phyloP scores from a whole-genome alignment of 2,888 invertebrate species.

The Unio pictorum region DNA sequence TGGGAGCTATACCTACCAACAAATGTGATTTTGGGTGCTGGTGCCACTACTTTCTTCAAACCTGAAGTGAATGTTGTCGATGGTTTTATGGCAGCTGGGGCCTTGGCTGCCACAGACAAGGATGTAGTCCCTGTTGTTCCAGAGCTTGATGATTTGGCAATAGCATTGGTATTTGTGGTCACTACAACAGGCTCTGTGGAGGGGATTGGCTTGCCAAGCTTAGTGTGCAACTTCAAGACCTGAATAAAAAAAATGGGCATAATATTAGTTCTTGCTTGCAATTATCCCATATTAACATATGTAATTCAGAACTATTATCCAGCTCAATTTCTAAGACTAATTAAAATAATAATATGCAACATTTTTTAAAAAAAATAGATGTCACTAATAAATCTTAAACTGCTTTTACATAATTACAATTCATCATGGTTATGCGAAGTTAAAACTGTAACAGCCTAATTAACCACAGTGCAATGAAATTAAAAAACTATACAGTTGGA shows the following conservation, averaged over 20 bases:
- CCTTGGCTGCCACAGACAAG: conserved; percentile 11
- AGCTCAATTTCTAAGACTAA: no score
- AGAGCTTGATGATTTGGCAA: conserved; percentile 34
- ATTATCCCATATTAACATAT: no score
- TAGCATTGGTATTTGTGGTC: conserved; percentile 42
- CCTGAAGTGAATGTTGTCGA: conserved; percentile 38
- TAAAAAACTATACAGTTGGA: no score
- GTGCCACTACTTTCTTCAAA: conserved; percentile 73
- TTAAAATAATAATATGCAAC: no score
- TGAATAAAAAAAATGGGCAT: conserved; percentile 43
- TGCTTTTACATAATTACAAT: no score
- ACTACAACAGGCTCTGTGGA: conserved; percentile 94
- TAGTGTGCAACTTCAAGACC: conserved; percentile 93
- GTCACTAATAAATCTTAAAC: no score
- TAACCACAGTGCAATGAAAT: no score
- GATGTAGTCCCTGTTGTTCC: conserved; percentile 19
- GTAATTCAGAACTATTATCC: no score
- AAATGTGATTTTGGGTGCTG: conserved; percentile 86
- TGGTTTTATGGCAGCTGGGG: conserved; percentile 25
- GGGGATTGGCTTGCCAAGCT: conserved; percentile 97
- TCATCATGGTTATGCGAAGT: no score
- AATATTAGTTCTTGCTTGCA: no score
- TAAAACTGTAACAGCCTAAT: no score
- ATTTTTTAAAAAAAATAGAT: no score
- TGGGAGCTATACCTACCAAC: conserved; percentile 74